phyloP scores from a whole-genome alignment of 1,140 invertebrate genomes.

The Drosophila truncata region DNA sequence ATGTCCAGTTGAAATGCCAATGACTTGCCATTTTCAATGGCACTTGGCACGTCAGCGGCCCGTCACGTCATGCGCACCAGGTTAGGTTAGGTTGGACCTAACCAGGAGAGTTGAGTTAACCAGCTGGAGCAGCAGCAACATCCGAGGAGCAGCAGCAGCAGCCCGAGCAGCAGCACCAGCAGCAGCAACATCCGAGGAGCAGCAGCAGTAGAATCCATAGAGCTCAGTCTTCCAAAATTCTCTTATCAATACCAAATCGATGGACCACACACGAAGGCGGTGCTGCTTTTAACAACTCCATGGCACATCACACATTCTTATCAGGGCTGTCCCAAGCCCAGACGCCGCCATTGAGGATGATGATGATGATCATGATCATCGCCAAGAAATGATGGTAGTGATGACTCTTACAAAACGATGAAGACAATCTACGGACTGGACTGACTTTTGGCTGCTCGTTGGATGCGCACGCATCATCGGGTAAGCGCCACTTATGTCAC shows the following conservation, averaged over 20 bases:
- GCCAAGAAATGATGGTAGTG: constrained; percentile 4
- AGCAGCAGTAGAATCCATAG: constrained; percentile 28
- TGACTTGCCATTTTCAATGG: constrained; percentile 81
- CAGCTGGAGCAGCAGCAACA: constrained; percentile 11
- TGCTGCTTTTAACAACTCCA: constrained; percentile 78
- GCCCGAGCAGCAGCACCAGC: neutral
- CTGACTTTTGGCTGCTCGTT: constrained; percentile 66
- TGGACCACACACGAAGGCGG: constrained; percentile 74
- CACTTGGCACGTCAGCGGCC: constrained; percentile 74
- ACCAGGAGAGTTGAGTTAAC: constrained; percentile 25
- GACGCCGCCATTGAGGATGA: constrained; percentile 15
- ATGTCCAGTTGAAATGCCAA: constrained; percentile 83
- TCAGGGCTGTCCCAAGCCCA: constrained; percentile 40
- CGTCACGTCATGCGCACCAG: constrained; percentile 60
- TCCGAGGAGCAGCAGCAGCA: constrained; percentile 7
- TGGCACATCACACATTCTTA: constrained; percentile 70
- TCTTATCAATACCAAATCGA: constrained; percentile 63
- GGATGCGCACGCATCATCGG: constrained; percentile 82
- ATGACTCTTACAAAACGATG: constrained; percentile 77
- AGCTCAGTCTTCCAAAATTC: constrained; percentile 54
- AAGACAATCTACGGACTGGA: constrained; percentile 53
- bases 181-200: constrained; percentile 11
- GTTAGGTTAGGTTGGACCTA: constrained; percentile 4
- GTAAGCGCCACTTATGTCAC: constrained; percentile 85
- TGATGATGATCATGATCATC: constrained; percentile 9